Evolutionary conservation across 2,888 invertebrate genomes (phyloP).

Genomic region (Ariolimax columbianus): DNA sequence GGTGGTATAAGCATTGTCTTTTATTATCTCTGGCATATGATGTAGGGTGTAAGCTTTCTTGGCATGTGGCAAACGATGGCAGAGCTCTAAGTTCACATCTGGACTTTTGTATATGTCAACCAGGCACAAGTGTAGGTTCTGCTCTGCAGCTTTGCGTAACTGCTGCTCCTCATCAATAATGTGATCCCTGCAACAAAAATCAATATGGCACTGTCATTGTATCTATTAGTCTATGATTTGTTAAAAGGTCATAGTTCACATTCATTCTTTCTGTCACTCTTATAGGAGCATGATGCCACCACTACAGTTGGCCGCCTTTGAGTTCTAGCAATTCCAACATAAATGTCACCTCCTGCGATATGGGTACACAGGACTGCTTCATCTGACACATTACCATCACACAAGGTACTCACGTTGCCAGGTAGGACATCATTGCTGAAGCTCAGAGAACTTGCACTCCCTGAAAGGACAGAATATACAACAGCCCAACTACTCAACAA

Average conservation of each 20-base stretch:
- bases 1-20: background rate
- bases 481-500: too few species aligned
- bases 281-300: too few species aligned
- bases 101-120: slow-evolving; percentile 73
- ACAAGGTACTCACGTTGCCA: too few species aligned
- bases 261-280: too few species aligned
- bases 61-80: slow-evolving; percentile 71
- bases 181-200: slow-evolving; percentile 61
- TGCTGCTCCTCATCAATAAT: slow-evolving; percentile 64
- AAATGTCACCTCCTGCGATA: too few species aligned
- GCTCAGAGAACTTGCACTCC: too few species aligned
- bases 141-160: slow-evolving; percentile 63
- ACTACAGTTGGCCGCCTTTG: too few species aligned
- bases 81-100: slow-evolving; percentile 72
- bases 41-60: slow-evolving; percentile 63
- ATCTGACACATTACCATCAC: too few species aligned
- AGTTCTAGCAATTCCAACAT: too few species aligned
- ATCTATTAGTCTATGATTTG: background rate
- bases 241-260: background rate
- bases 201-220: background rate
- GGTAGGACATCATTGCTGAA: too few species aligned
- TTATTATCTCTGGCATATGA: background rate
- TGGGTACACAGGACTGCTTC: too few species aligned
- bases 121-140: slow-evolving; percentile 61
- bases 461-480: too few species aligned